Base-by-base conservation (phyloP, 2,797 vertebrate genomes). In the Myoxocephalus aenaeus region DNA sequence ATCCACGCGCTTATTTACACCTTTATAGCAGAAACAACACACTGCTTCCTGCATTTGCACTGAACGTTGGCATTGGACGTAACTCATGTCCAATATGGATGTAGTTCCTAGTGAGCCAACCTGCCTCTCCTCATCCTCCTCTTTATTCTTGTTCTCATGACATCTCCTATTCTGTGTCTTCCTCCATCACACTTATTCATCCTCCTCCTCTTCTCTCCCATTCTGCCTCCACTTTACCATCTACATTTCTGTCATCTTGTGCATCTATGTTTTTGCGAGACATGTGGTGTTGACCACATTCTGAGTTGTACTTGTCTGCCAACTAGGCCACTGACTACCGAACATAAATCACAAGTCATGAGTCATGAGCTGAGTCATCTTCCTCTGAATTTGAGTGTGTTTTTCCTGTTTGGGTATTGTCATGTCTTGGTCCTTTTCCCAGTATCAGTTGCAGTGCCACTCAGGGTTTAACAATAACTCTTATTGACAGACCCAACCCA, bases 321-420 rank as follows among this genome's bases (percentile, higher is more conserved):
- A 85, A 79, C 50, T 81, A 32, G 73, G 80, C 65, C 75, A 50
- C 63, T 50, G 57, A 32, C 53, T 53, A 4, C 34, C 34, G 64
- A 17, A 29, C 32, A 69, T 34, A 29, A 32, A 5, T 32, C 29
- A 32, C 5, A 5, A 38, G 38, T 2, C 38, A 38, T 38, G 38
- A 38, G 38, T 38, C 38, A 38, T 38, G 36, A 38, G 36, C 2
- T 73, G 81, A 84, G 1, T 86, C 80, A 83, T 81, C 54, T 51
- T 27, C 29, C 5, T 32, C 1, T 7, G 78, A 61, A 59, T 56
- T 18, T 44, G 3, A 25, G 56, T 12, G 11, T 2, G 22, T 42
- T 51, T 32, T 68, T 65, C 46, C 27, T 53, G 57, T 66, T 56
- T 63, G 25, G 51, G 40, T 34, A 4, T 53, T 20, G 42, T 75